phyloP scores from a whole-genome alignment of 92 coral and sea anemone genomes.

The Meandrina meandrites region DNA sequence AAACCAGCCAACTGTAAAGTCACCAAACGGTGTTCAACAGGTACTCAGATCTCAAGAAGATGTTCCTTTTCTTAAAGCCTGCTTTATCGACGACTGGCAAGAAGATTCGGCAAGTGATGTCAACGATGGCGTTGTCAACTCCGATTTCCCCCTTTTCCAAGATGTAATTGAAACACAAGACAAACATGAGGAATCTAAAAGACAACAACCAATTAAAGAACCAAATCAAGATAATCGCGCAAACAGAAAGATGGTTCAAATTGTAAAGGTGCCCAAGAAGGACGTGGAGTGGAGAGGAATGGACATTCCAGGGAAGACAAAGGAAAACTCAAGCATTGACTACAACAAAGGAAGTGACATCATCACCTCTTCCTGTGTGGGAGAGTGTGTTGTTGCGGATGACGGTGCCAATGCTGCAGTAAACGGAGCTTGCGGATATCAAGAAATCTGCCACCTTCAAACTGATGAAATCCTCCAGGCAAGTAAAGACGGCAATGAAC shows the following conservation, averaged over 20 bases:
- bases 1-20: not conserved
- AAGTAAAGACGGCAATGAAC: not conserved
- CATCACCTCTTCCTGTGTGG: not conserved
- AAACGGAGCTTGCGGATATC: not conserved
- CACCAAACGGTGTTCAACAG: not conserved
- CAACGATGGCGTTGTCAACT: not conserved
- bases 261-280: not conserved
- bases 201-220: not conserved
- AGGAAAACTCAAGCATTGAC: no score
- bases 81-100: not conserved
- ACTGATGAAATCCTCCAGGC: not conserved
- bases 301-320: not conserved
- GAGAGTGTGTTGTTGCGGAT: not conserved
- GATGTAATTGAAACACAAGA: not conserved
- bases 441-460: not conserved
- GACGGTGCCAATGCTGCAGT: not conserved
- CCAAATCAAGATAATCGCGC: not conserved
- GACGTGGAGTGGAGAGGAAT: not conserved
- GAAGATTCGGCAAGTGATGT: not conserved
- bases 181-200: not conserved
- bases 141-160: not conserved
- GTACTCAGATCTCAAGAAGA: not conserved
- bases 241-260: not conserved
- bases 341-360: not conserved
- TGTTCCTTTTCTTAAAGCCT: not conserved